Percentiles rank a stretch among this genome's conserved stretches.
Conservation (phyloP, 2,797 vertebrate genomes). For the Bothrops alternatus region DNA sequence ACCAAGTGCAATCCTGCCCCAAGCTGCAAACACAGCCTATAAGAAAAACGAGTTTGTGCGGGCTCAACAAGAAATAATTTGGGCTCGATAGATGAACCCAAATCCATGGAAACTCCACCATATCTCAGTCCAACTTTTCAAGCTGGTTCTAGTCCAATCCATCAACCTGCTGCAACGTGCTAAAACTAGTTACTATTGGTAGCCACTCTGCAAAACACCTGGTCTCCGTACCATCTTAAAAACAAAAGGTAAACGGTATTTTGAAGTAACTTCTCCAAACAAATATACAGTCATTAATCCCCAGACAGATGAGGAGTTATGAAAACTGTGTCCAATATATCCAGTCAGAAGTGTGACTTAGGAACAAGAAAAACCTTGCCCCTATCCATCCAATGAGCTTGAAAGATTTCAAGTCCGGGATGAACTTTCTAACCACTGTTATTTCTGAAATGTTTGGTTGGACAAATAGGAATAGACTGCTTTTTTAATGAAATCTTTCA, state of each 20-base stretch:
- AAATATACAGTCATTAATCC: background rate
- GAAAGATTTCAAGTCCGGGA: background rate
- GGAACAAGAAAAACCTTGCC: background rate
- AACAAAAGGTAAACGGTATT: background rate
- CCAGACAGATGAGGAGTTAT: background rate
- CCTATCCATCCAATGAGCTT: background rate
- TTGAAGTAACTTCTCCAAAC: background rate
- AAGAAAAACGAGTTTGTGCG: background rate
- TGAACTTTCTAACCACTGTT: background rate
- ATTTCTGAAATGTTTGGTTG: background rate
- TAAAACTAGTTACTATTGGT: background rate
- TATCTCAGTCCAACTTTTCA: background rate
- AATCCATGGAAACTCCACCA: background rate
- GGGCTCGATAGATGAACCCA: background rate
- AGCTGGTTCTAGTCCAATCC: background rate
- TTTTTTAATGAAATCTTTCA: background rate
- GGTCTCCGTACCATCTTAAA: background rate
- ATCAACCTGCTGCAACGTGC: background rate
- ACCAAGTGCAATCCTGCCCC: background rate
- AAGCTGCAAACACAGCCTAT: background rate
- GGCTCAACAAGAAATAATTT: background rate
- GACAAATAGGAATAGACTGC: background rate
- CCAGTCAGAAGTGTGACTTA: background rate
- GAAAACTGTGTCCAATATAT: background rate
- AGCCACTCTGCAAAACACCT: background rate